phyloP scores from a whole-genome alignment of 2,888 invertebrate genomes.

The Pachycephus smyrnensis region DNA sequence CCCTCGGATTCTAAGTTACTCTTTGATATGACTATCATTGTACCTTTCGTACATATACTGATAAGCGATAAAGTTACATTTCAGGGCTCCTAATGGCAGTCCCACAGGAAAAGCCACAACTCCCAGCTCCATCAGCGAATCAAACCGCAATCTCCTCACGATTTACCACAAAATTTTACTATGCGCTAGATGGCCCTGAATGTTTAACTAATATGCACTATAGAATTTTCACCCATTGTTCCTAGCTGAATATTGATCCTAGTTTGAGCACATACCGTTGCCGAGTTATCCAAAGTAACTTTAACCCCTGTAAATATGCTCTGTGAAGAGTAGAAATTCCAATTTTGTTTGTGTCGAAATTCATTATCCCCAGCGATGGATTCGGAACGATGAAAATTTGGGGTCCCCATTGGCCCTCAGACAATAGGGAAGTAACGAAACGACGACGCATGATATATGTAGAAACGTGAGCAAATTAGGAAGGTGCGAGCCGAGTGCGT shows the following conservation, averaged over 20 bases:
- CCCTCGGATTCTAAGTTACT: background rate
- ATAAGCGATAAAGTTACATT: conserved; percentile 36
- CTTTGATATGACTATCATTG: background rate
- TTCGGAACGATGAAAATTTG: background rate
- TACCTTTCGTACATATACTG: conserved; percentile 29
- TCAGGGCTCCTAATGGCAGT: conserved; percentile 38
- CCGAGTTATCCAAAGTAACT: background rate
- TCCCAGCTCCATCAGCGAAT: conserved; percentile 47
- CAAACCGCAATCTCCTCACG: conserved; percentile 42
- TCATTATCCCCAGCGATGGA: background rate
- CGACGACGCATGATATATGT: conserved; percentile 3
- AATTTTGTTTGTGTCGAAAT: background rate
- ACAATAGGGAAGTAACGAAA: background rate
- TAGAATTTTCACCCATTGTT: background rate
- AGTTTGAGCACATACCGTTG: background rate
- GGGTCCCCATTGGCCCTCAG: background rate
- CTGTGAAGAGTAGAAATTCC: background rate
- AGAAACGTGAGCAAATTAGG: conserved; percentile 21
- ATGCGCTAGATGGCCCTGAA: background rate
- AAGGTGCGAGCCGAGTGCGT: background rate
- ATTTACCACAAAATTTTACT: background rate
- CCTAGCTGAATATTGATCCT: background rate
- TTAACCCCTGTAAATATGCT: background rate
- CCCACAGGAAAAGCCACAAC: conserved; percentile 43
- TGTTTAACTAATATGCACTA: background rate